A percentile compares a stretch with the other conserved stretches of the same genome.
Conservation (phyloP, 53 echinoderm and acorn worm species). For the Zoroaster sp. region DNA sequence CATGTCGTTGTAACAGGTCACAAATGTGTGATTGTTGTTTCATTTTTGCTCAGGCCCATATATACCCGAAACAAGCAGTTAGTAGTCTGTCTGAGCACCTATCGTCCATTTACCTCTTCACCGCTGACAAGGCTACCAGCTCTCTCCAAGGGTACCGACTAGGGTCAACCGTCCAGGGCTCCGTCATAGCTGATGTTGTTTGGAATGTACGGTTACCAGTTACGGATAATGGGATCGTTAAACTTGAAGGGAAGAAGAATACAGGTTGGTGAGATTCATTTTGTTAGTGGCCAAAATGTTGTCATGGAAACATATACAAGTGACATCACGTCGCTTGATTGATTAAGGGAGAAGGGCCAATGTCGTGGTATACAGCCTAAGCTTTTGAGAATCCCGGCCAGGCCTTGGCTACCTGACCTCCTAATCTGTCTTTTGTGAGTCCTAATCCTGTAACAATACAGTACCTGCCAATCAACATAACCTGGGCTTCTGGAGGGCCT, state of each 20-base stretch:
- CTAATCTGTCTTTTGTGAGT: too few species aligned
- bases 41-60: conserved; percentile 60
- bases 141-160: conserved; percentile 75
- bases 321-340: too few species aligned
- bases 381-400: too few species aligned
- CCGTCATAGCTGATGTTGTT: conserved; percentile 62
- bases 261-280: conserved; percentile 77
- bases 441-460: too few species aligned
- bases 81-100: conserved; percentile 47
- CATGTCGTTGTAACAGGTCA: too few species aligned
- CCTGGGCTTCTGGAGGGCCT: too few species aligned
- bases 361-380: too few species aligned
- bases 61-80: conserved; percentile 63
- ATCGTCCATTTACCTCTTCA: conserved; percentile 79
- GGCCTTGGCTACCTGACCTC: too few species aligned
- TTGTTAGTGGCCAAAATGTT: too few species aligned
- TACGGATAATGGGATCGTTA: conserved; percentile 71
- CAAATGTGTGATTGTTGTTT: background rate
- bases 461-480: too few species aligned
- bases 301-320: too few species aligned
- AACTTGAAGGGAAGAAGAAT: conserved; percentile 69
- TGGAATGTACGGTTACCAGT: conserved; percentile 93
- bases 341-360: too few species aligned
- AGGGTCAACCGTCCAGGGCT: background rate
- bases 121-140: conserved; percentile 64